Base-by-base conservation (phyloP, 2,888 invertebrate species). In the Strigamia maritima region DNA sequence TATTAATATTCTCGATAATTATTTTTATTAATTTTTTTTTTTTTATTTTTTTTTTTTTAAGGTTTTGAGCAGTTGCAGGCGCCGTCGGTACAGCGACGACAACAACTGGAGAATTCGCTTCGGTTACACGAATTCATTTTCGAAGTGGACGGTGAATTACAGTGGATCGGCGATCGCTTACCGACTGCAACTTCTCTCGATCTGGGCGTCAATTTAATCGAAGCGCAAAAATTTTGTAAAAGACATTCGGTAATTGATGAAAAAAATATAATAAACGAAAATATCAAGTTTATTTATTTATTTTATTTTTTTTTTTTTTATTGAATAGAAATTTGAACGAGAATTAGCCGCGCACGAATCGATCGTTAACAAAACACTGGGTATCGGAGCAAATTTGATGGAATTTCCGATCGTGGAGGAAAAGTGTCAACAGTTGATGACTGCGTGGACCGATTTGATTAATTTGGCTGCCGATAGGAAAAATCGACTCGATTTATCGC, bases 121-220 rank as follows among this genome's bases (percentile, higher is more conserved):
- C 90, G 92, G 80, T 92, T 93, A 85, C 96, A 98, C 87, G 95
- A 97, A 85, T 97, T 97, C 86, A 92, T 93, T 1, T 96, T 97
- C 83, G 97, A 97, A 84, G 90, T 97, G 75, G 93, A 95, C 76
- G 92, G 93, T 0, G 98, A 99, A 85, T 88, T 95, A 83, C 95
- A 94, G 84, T 99, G 98, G 98, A 93, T 98, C 82, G 91, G 92
- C 54, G 98, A 98, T 86, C 94, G 96, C 81, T 86, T 92, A 82
- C 93, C 94, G 0, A 90, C 92, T 0, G 96, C 95, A 0, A 89
- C 91, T 0, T 92, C 94, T 0, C 84, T 84, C 44, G 87, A 87
- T 35, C 87, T 93, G 28, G 95, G 96, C 0, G 91, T 92, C 79
- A 97, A 94, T 86, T 88, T 98, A 60, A 93, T 95, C 84, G 96